These are phyloP conservation scores for Chinchilla lanigera DNA, from an alignment of 2,113 vertebrate species.

Conservation along the genomic window DNA sequence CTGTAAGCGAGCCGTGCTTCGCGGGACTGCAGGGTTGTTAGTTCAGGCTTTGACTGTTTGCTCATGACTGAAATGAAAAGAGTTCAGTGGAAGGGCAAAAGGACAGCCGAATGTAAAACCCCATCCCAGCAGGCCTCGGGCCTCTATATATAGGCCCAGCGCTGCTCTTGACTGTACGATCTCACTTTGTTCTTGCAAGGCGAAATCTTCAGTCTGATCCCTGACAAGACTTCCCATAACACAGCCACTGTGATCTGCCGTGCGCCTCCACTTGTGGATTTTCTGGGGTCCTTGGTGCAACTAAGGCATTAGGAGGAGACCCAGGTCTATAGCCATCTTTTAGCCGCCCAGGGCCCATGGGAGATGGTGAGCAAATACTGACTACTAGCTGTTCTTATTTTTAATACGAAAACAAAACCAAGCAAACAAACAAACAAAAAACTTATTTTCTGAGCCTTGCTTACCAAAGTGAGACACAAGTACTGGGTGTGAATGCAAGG, in stretches of 20 bases:
- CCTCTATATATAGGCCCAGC: constrained; percentile 68
- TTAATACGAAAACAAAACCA: not conserved
- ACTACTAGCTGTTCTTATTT: not conserved
- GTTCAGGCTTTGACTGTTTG: constrained; percentile 90
- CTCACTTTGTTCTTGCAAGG: constrained; percentile 17
- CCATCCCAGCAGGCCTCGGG: constrained; percentile 88
- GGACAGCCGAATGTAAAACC: constrained; percentile 90
- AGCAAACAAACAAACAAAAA: not conserved
- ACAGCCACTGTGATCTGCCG: not conserved
- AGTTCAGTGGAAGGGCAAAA: constrained; percentile 93
- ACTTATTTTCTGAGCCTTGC: not conserved
- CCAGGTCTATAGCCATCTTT: not conserved
- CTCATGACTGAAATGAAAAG: constrained; percentile 89
- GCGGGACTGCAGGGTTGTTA: constrained; percentile 88
- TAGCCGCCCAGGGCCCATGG: not conserved
- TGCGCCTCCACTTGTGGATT: not conserved
- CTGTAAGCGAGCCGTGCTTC: constrained; percentile 90
- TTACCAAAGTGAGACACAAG: not conserved
- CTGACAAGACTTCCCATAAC: not conserved
- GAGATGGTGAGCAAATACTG: not conserved
- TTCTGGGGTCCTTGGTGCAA: not conserved
- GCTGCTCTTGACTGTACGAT: constrained; percentile 55
- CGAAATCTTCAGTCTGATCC: not conserved
- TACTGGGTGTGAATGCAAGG: not conserved
- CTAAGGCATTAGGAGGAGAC: not conserved